phyloP scores from a whole-genome alignment of 2,888 invertebrate genomes.

The Limnephilus auricula region DNA sequence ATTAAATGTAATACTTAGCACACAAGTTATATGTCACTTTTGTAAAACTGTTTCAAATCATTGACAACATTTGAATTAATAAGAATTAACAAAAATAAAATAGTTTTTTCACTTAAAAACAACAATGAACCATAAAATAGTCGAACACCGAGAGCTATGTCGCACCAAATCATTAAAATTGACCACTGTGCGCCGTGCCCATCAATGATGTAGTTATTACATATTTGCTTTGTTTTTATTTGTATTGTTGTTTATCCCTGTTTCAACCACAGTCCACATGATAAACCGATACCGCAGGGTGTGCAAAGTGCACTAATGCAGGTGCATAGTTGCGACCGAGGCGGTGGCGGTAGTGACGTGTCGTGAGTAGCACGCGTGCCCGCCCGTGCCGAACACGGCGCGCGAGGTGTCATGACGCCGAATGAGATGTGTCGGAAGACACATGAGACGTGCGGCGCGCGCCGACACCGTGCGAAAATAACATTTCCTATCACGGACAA shows the following conservation, averaged over 20 bases:
- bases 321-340: not conserved
- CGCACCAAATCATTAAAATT: too few species aligned
- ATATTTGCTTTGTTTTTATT: not conserved
- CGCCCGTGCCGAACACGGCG: not conserved
- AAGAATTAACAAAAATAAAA: too few species aligned
- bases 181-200: too few species aligned
- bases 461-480: not conserved
- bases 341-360: not conserved
- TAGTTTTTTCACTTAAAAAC: too few species aligned
- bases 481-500: not conserved
- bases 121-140: too few species aligned
- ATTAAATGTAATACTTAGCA: too few species aligned
- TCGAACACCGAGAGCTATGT: too few species aligned
- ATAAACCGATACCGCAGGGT: not conserved
- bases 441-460: not conserved
- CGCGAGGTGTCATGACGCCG: conserved; percentile 19
- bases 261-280: not conserved
- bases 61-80: too few species aligned
- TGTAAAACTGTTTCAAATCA: too few species aligned
- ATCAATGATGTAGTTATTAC: too few species aligned
- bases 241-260: not conserved
- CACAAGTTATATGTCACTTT: too few species aligned
- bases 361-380: not conserved
- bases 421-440: conserved; percentile 1
- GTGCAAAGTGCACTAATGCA: not conserved